phyloP scores from a whole-genome alignment of 2,113 vertebrate genomes.

The Pristiophorus japonicus region DNA sequence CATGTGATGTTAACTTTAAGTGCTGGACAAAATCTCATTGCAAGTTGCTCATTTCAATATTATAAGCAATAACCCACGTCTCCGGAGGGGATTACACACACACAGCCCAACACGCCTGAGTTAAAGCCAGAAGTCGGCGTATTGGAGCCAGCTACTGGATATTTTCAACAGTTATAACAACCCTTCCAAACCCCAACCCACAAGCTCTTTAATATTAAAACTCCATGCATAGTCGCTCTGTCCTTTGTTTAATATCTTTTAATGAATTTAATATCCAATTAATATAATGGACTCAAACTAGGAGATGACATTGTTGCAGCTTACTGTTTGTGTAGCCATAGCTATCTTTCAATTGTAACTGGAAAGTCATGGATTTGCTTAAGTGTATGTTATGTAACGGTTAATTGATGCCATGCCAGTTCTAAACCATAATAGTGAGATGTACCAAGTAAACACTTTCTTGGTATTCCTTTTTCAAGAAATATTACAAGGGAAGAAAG shows the following conservation, averaged over 20 bases:
- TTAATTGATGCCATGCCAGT: background rate
- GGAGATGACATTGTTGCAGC: background rate
- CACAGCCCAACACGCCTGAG: background rate
- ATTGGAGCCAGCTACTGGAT: background rate
- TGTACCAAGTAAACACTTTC: constrained; percentile 14
- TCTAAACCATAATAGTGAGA: background rate
- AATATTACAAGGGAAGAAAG: constrained; percentile 19
- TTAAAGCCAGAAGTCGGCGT: background rate
- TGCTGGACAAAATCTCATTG: background rate
- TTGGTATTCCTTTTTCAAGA: constrained; percentile 20
- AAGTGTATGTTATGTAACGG: background rate
- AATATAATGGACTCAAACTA: background rate
- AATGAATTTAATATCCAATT: background rate
- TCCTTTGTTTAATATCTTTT: background rate
- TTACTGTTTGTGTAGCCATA: background rate
- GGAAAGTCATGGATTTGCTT: background rate
- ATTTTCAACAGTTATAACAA: too few relatives aligned
- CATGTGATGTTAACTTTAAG: background rate
- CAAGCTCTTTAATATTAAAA: too few relatives aligned
- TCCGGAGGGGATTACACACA: background rate
- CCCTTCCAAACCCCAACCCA: too few relatives aligned
- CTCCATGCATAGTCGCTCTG: too few relatives aligned
- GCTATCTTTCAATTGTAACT: background rate
- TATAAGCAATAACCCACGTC: background rate
- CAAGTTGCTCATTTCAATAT: background rate